Percentiles rank a stretch among this genome's conserved stretches.
phyloP scores from a whole-genome alignment of 2,888 invertebrate genomes.

The Phyllotreta striolata region DNA sequence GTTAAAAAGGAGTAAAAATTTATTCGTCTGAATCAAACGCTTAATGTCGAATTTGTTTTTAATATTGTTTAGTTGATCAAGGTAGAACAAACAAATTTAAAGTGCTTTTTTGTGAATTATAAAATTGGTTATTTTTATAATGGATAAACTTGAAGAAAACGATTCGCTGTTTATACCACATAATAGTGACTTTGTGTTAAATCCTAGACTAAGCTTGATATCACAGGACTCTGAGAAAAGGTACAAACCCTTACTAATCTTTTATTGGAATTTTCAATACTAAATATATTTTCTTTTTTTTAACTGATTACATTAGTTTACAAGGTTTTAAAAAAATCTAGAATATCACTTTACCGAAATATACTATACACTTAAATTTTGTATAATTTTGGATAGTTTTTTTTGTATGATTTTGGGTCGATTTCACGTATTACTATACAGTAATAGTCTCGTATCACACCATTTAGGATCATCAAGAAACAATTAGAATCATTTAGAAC shows the following conservation, averaged over 20 bases:
- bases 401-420: no score
- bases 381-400: no score
- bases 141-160: constrained; percentile 4
- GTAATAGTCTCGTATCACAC: no score
- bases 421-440: no score
- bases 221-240: background rate
- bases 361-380: no score
- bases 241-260: constrained; percentile 1
- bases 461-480: no score
- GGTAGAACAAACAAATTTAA: background rate
- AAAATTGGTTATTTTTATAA: background rate
- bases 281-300: no score
- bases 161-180: constrained; percentile 7
- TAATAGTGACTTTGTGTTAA: constrained; percentile 7
- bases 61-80: constrained; percentile 5
- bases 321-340: no score
- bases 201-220: constrained; percentile 3
- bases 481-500: no score
- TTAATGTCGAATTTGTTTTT: background rate
- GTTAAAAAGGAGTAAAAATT: constrained; percentile 8
- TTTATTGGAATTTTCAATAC: background rate
- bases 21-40: constrained; percentile 10
- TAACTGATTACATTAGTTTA: no score
- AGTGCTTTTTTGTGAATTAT: background rate
- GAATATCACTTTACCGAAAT: no score